Evolutionary conservation across 2,888 invertebrate genomes (phyloP).

Genomic region (Acleris laterana): DNA sequence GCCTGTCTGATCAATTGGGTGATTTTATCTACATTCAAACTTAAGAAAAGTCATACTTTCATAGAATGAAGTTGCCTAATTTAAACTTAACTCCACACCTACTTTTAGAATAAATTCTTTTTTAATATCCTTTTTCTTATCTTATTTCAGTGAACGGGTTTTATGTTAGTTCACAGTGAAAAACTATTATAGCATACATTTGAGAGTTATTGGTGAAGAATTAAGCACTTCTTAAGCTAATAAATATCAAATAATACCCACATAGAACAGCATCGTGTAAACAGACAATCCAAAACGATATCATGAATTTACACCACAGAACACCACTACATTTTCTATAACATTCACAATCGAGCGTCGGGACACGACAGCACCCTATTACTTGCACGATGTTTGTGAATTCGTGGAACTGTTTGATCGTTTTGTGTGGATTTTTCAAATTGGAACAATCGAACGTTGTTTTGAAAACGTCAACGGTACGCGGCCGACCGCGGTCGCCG

Average conservation of each 20-base stretch:
- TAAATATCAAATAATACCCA: slow-evolving; percentile 55
- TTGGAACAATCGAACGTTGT: slow-evolving; percentile 76
- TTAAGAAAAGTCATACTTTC: too few species aligned
- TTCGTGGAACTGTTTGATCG: slow-evolving; percentile 71
- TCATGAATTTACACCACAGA: slow-evolving; percentile 54
- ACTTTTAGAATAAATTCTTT: not conserved
- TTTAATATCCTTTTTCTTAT: not conserved
- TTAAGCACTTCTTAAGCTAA: not conserved
- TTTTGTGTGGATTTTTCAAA: slow-evolving; percentile 77
- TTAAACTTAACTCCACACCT: not conserved
- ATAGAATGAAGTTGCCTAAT: not conserved
- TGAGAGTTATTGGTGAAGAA: not conserved
- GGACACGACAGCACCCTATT: slow-evolving; percentile 50
- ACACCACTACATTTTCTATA: slow-evolving; percentile 68
- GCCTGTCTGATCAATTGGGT: too few species aligned
- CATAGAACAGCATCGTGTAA: slow-evolving; percentile 59
- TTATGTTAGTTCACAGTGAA: not conserved
- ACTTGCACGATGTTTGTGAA: slow-evolving; percentile 70
- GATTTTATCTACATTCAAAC: too few species aligned
- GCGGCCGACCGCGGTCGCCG: slow-evolving; percentile 60
- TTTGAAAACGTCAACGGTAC: slow-evolving; percentile 74
- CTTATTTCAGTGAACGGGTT: not conserved
- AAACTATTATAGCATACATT: not conserved
- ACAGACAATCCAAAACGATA: slow-evolving; percentile 50
- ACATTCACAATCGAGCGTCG: slow-evolving; percentile 51